Conservation (phyloP, 2,797 vertebrate species). For the Odontamblyopus rebecca region DNA sequence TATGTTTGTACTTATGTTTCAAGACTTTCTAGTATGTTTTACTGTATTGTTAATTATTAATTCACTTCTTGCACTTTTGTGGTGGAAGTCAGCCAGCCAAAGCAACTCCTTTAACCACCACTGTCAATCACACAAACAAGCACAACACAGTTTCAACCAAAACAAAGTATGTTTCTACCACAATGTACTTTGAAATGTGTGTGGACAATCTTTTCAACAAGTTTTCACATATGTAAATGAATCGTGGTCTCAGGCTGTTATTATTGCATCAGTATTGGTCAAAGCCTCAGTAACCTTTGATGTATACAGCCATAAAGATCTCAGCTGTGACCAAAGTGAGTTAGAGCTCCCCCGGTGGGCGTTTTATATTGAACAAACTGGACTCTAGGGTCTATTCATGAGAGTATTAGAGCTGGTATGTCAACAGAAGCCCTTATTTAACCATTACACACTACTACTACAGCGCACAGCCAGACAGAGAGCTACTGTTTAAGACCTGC, state of each 20-base stretch:
- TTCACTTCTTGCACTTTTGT: background rate
- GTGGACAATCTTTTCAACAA: background rate
- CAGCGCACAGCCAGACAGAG: background rate
- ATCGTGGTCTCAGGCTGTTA: background rate
- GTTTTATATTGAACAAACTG: background rate
- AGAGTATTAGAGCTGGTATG: background rate
- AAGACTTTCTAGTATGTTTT: too few species aligned
- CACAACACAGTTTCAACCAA: background rate
- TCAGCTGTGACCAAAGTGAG: background rate
- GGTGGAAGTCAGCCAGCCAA: background rate
- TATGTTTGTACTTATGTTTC: too few species aligned
- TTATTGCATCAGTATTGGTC: background rate
- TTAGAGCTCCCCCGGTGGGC: background rate
- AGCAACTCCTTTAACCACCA: background rate
- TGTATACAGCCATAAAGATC: background rate
- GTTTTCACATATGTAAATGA: background rate
- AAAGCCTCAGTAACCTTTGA: background rate
- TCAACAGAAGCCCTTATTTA: background rate
- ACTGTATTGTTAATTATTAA: background rate
- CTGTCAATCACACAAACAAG: background rate
- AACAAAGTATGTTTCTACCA: background rate
- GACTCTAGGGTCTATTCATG: slow-evolving; percentile 7
- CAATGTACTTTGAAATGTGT: background rate
- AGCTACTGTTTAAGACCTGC: background rate
- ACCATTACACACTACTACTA: slow-evolving; percentile 4